Evolutionary conservation across 92 coral and sea anemone genomes (phyloP).

Genomic region (Epizoanthus fatuus): DNA sequence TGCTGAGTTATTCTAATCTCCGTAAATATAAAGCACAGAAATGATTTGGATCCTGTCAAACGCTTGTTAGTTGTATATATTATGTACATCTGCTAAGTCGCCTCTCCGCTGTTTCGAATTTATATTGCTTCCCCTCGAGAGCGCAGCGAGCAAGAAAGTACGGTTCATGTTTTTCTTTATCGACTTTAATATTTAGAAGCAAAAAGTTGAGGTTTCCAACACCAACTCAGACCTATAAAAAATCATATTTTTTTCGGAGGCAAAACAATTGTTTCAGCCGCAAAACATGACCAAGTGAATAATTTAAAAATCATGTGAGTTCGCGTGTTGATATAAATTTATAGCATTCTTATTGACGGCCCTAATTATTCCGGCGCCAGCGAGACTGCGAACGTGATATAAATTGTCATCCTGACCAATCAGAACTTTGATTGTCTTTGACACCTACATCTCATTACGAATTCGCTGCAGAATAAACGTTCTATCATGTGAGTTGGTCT

Average conservation of each 20-base stretch:
- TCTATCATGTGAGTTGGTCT: conserved; percentile 34
- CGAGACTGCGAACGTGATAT: conserved; percentile 48
- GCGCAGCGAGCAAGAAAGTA: not conserved
- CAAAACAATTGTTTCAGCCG: conserved; percentile 26
- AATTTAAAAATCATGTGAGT: conserved; percentile 27
- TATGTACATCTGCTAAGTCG: not conserved
- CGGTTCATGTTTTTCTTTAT: not conserved
- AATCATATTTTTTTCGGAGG: not conserved
- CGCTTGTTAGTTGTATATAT: not conserved
- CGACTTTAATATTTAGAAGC: not conserved
- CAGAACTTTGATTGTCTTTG: conserved; percentile 31
- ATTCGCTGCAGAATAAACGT: conserved; percentile 37
- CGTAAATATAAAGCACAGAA: not conserved
- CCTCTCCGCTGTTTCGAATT: not conserved
- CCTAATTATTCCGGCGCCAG: conserved; percentile 69
- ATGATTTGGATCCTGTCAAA: conserved; percentile 10
- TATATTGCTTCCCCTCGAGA: not conserved
- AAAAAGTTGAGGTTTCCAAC: not conserved
- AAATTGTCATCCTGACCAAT: conserved; percentile 63
- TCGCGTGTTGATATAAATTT: conserved; percentile 44
- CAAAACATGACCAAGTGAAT: conserved; percentile 32
- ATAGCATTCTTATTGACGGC: conserved; percentile 29
- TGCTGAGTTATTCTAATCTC: conserved; percentile 31
- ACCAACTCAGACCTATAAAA: not conserved
- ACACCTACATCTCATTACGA: conserved; percentile 57